Evolutionary conservation across 2,888 invertebrate species (phyloP), one percentile per base, ranked within the genome.

Genomic region (Odontomyia ornata): DNA sequence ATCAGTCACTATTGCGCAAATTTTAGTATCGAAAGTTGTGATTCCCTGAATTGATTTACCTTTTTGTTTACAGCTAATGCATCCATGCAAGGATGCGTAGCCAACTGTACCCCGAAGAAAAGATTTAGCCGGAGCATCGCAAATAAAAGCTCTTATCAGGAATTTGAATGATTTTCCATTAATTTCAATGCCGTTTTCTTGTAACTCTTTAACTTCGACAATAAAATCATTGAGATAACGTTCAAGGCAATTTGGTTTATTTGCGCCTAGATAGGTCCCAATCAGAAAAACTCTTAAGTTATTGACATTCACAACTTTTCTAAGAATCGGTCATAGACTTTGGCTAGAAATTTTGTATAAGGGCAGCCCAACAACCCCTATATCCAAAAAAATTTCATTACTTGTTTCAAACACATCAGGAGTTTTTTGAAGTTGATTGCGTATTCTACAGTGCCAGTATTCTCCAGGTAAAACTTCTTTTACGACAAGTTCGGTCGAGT

Each of bases 221-320:
- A 27, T 9, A 25, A 64, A 64, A 67, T 67, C 67, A 21, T 43
- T n/a, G 1, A 67, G 25, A 67, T 65, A 65, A 36, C 30, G 13
- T 9, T 65, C 36, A 30, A 65, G 21, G 30, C 23, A n/a, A 65
- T 18, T n/a, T n/a, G n/a, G n/a, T 30, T 28, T 65, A 7, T 65
- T 65, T 11, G 15, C n/a, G 4, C 65, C 65, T 18, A 65, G 18
- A 65, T 65, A 65, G 2, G 21, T 18, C 7, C 65, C 65, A 18
- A 65, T 65, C n/a, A 67, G 9, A 67, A 67, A 67, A 21, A 43
- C 27, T 21, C 30, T 43, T 4, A 36, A n/a, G 27, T 46, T 67
- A 23, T 30, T 28, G 1, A 64, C 27, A 27, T 67, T 67, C 18
- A 67, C 36, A 18, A 67, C 21, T 67, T 67, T 46, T 43, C 43